Evolutionary conservation across 2,888 invertebrate species (phyloP), one percentile per base, ranked within the genome.

Genomic region (Tiliacea citrago): DNA sequence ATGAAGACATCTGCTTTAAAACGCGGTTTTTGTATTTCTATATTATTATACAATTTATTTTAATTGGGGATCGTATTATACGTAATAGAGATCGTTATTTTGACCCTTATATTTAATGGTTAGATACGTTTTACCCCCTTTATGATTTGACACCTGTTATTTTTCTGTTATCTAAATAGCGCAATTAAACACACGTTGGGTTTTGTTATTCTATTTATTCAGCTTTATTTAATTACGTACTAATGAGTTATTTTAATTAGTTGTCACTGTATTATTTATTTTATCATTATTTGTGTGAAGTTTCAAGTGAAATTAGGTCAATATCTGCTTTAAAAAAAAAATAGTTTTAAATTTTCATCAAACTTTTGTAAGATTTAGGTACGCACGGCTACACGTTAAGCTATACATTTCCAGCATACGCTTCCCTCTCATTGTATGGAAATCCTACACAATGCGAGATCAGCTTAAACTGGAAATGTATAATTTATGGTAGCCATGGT

Each of bases 1-100:
- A 93, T 92, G 88, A 91, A 93, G 91, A 93, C 91, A 93, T 93
- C 93, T 93, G 92, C 90, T 88, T 89, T 87, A 86, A 89, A 82
- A 85, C 76, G 74, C 61, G 70, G 81, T 76, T 79, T 83, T 81
- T 76, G 47, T 73, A 70, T 45, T 76, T 68, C 61, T 73, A 58
- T 78, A 77, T 77, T 75, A 81, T 80, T 76, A 76, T 67, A 81
- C 80, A 77, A 83, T 85, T 83, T 82, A 83, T 87, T 86, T 86
- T 82, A 82, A 78, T 81, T 85, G 84, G 51, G 78, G 55, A 73
- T 86, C 75, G 69, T 70, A 84, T 77, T 69, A 75, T 74, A 63
- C 39, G 68, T 72, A 75, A 75, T 62, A 62, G 65, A 68, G 68
- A 68, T 77, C 70, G 65, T 78, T 68, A 80, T 74, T 80, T 58